phyloP scores from a whole-genome alignment of 2,113 vertebrate genomes.

The Macquaria ambigua region DNA sequence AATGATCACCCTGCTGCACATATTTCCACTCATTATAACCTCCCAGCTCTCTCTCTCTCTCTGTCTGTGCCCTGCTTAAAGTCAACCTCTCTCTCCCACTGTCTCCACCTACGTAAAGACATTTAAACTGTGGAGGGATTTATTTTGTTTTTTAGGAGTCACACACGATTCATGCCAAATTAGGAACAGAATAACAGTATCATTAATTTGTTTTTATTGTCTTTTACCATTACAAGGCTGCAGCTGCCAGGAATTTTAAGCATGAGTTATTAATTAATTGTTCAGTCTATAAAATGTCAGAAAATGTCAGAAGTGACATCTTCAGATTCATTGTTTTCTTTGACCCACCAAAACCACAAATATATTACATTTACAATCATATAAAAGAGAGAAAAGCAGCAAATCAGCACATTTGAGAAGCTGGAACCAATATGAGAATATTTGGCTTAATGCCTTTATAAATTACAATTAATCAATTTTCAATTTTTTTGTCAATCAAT shows the following conservation, averaged over 20 bases:
- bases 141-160: not conserved
- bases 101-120: not conserved
- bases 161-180: not conserved
- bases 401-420: not conserved
- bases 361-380: not conserved
- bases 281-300: not conserved
- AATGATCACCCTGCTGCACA: not conserved
- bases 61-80: not conserved
- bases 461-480: not conserved
- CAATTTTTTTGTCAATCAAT: not conserved
- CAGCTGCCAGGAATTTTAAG: too few relatives aligned
- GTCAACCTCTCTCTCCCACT: conserved; percentile 13
- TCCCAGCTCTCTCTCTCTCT: not conserved
- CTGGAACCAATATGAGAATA: not conserved
- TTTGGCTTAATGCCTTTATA: not conserved
- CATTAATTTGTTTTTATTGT: not conserved
- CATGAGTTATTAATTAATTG: not conserved
- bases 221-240: not conserved
- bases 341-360: not conserved
- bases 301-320: not conserved
- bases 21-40: not conserved
- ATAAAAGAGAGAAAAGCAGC: not conserved
- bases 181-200: too few relatives aligned
- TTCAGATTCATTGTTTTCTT: not conserved
- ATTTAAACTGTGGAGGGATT: not conserved